Percentiles rank a stretch among this genome's conserved stretches.
Evolutionary conservation across 2,113 vertebrate species (phyloP).

Genomic region (Typhlomys cinereus): DNA sequence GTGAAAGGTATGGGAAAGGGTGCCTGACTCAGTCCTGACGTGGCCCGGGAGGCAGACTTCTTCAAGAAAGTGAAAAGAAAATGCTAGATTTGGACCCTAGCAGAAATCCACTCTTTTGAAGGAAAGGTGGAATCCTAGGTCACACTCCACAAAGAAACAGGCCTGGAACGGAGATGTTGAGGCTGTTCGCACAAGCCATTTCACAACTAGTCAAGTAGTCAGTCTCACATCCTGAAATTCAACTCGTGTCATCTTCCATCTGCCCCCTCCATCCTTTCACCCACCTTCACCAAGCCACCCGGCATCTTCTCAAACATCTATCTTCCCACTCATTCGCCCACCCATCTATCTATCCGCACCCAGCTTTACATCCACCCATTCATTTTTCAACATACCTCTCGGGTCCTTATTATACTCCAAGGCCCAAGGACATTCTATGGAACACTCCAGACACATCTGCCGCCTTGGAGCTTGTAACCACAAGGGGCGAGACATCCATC

Average conservation of each 20-base stretch:
- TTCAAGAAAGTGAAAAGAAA: background rate
- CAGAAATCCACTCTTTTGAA: background rate
- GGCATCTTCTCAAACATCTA: background rate
- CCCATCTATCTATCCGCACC: rapidly evolving
- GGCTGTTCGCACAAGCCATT: background rate
- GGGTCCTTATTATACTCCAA: background rate
- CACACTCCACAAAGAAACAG: background rate
- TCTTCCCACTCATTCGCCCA: background rate
- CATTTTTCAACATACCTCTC: background rate
- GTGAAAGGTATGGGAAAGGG: background rate
- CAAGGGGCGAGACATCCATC: background rate
- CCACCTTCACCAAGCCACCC: background rate
- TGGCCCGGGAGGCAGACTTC: background rate
- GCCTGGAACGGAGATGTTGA: background rate
- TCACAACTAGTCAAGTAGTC: background rate
- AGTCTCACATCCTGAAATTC: background rate
- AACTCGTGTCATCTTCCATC: background rate
- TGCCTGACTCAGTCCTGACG: background rate
- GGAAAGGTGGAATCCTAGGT: background rate
- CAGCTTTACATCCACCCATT: background rate
- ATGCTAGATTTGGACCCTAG: background rate
- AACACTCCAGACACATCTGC: background rate
- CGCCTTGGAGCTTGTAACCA: background rate
- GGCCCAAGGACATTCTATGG: background rate
- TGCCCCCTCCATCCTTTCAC: background rate